These are phyloP conservation scores for Steromphala cineraria DNA, from an alignment of 2,888 invertebrate genomes.

Conservation along the genomic window DNA sequence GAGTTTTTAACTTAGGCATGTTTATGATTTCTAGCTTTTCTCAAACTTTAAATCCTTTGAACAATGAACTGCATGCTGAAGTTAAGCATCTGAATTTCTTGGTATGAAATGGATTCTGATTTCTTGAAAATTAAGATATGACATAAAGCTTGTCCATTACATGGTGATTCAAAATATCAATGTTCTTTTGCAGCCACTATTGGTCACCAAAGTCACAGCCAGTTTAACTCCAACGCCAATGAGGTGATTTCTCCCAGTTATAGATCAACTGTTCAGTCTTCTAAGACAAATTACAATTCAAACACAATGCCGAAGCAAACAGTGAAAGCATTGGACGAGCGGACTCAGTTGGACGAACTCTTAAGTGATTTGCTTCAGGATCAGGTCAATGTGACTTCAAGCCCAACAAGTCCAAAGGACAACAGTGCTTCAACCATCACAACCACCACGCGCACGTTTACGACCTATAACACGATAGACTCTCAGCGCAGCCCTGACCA, in stretches of 20 bases:
- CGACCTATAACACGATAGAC: constrained; percentile 50
- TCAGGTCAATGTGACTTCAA: constrained; percentile 53
- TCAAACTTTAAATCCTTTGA: too few relatives aligned
- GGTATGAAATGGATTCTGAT: too few relatives aligned
- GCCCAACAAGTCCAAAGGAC: constrained; percentile 51
- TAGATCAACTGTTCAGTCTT: constrained; percentile 25
- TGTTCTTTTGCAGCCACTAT: too few relatives aligned
- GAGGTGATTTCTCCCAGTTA: constrained; percentile 27
- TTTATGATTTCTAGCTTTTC: too few relatives aligned
- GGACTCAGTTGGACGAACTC: constrained; percentile 72
- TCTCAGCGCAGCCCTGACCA: constrained; percentile 55
- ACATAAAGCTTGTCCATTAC: too few relatives aligned
- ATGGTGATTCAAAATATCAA: too few relatives aligned
- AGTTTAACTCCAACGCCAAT: constrained; percentile 25
- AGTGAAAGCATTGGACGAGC: constrained; percentile 62
- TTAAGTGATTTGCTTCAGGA: constrained; percentile 72
- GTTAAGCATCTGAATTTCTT: too few relatives aligned
- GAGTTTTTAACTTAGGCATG: too few relatives aligned
- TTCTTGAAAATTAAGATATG: too few relatives aligned
- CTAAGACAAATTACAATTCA: constrained; percentile 3
- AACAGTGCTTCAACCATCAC: constrained; percentile 43
- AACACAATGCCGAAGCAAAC: constrained; percentile 35
- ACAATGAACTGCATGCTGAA: too few relatives aligned
- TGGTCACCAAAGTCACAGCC: constrained; percentile 31
- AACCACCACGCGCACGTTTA: constrained; percentile 54